Percentiles rank a stretch among this genome's conserved stretches.
phyloP scores from a whole-genome alignment of 2,888 invertebrate species.

The Drosophila anceps region DNA sequence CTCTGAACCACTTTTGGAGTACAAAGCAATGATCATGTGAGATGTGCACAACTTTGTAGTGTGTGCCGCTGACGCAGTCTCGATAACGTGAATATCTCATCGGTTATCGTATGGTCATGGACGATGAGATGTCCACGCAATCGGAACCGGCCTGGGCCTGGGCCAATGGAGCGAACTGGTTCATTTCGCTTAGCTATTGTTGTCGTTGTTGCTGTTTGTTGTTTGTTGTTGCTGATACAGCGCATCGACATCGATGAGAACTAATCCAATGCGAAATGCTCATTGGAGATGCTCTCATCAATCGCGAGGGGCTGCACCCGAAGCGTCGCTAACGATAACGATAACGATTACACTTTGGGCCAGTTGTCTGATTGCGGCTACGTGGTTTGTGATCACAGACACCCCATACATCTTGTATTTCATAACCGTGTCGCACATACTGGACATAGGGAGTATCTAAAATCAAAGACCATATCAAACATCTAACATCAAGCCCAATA shows the following conservation, averaged over 20 bases:
- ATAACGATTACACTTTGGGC: neutral
- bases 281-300: conserved; percentile 59
- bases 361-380: neutral
- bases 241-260: conserved; percentile 53
- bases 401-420: conserved; percentile 42
- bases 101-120: conserved; percentile 23
- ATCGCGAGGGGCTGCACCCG: conserved; percentile 38
- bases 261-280: conserved; percentile 57
- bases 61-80: conserved; percentile 21
- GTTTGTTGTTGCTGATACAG: conserved; percentile 19
- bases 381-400: conserved; percentile 45
- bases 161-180: neutral
- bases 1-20: neutral
- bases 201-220: neutral
- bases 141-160: conserved; percentile 38
- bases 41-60: neutral
- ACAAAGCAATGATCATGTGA: too few species aligned
- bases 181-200: neutral
- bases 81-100: conserved; percentile 67
- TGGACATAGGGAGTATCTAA: conserved; percentile 55
- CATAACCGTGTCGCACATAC: conserved; percentile 31
- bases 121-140: conserved; percentile 54
- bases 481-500: neutral
- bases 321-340: neutral
- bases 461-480: conserved; percentile 25